Percentiles rank a stretch among this genome's conserved stretches.
phyloP scores from a whole-genome alignment of 2,888 invertebrate species.

The Microchrysa polita region DNA sequence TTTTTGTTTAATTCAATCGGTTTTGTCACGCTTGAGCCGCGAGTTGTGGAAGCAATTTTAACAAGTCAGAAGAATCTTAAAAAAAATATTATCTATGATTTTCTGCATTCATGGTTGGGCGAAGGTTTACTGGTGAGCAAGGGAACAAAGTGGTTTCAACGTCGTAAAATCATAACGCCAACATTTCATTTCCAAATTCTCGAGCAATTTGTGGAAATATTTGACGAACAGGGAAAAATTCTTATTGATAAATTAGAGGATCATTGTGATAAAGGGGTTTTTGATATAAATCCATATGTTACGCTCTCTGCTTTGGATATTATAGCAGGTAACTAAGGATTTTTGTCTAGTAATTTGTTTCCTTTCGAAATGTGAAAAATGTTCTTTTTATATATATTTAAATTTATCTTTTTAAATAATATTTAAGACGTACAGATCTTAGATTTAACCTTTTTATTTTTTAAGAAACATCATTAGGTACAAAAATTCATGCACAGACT shows the following conservation, averaged over 20 bases:
- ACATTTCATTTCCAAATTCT: constrained; percentile 80
- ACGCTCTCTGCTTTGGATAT: constrained; percentile 70
- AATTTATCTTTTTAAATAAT: no score
- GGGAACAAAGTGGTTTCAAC: constrained; percentile 68
- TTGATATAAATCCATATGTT: constrained; percentile 72
- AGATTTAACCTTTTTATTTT: no score
- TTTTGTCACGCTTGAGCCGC: neutral
- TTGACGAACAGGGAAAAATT: constrained; percentile 70
- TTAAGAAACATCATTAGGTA: neutral
- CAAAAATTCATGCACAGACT: neutral
- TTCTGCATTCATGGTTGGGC: constrained; percentile 59
- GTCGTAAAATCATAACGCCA: constrained; percentile 75
- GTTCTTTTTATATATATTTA: no score
- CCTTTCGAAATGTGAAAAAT: no score
- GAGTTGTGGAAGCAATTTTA: constrained; percentile 6
- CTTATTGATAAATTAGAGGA: constrained; percentile 67
- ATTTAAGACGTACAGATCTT: no score
- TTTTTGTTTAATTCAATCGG: neutral
- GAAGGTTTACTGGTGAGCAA: constrained; percentile 58
- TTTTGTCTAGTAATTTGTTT: no score
- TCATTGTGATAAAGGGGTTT: constrained; percentile 60
- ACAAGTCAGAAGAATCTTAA: constrained; percentile 56
- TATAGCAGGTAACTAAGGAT: constrained; percentile 61
- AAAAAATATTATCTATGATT: constrained; percentile 57
- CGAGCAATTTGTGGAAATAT: constrained; percentile 73